Evolutionary conservation across 2,888 invertebrate species (phyloP).

Genomic region (Sesamia inferens): DNA sequence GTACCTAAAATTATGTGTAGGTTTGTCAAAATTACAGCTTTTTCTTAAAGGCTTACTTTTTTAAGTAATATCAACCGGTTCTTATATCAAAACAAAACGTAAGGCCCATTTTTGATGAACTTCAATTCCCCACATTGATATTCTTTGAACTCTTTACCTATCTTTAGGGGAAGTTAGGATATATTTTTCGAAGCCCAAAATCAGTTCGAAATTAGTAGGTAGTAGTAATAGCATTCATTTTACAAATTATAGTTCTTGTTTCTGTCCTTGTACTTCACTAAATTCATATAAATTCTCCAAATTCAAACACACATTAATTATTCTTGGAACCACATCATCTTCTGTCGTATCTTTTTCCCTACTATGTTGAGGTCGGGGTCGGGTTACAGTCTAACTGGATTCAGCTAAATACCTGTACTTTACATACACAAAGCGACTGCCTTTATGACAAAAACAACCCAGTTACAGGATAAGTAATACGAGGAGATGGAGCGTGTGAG

Average conservation of each 20-base stretch:
- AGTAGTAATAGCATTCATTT: too few relatives aligned
- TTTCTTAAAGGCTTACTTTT: background rate
- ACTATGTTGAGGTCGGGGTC: too few relatives aligned
- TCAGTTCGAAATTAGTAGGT: too few relatives aligned
- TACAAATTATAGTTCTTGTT: background rate
- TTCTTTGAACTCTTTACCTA: background rate
- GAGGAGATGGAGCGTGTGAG: too few relatives aligned
- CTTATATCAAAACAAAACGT: background rate
- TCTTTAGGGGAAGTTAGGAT: background rate
- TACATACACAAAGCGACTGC: too few relatives aligned
- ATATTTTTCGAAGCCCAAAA: too few relatives aligned
- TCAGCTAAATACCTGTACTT: too few relatives aligned
- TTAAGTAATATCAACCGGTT: background rate
- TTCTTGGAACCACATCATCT: too few relatives aligned
- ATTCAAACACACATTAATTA: background rate
- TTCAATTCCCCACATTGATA: background rate
- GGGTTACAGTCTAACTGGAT: too few relatives aligned
- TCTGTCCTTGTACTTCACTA: background rate
- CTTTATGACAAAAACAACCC: too few relatives aligned
- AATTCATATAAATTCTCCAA: background rate
- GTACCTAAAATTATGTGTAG: background rate
- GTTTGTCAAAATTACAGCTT: background rate
- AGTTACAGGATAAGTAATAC: too few relatives aligned
- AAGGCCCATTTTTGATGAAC: background rate
- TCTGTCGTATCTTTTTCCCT: too few relatives aligned